Evolutionary conservation across 2,113 vertebrate species (phyloP).

Genomic region (Alosa alosa): DNA sequence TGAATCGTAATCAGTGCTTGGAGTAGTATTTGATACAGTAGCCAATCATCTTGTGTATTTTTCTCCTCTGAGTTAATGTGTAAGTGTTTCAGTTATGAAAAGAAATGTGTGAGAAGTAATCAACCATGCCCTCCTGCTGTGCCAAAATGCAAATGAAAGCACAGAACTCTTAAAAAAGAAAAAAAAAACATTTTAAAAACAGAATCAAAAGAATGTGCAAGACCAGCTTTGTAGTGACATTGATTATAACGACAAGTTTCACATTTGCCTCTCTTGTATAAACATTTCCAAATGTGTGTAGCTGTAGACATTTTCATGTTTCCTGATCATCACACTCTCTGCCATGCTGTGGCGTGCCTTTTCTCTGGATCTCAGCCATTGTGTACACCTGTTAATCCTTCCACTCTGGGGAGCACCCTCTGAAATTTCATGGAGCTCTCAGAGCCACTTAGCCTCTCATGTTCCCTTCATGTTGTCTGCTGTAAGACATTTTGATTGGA

Average conservation of each 20-base stretch:
- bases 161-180: too few relatives aligned
- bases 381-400: background rate
- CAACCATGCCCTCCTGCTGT: background rate
- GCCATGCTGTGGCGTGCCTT: background rate
- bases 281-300: background rate
- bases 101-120: background rate
- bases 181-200: background rate
- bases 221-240: background rate
- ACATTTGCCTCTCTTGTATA: background rate
- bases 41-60: background rate
- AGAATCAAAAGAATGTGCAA: background rate
- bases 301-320: background rate
- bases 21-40: background rate
- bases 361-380: background rate
- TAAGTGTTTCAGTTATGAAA: background rate
- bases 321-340: background rate
- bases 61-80: background rate
- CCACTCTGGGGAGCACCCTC: background rate
- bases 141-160: background rate
- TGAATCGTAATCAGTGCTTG: background rate
- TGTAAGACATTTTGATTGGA: conserved; percentile 1
- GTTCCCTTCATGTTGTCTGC: background rate
- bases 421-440: background rate
- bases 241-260: background rate
- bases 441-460: background rate